These are phyloP conservation scores for Ramphastos sulfuratus DNA, from an alignment of 2,113 vertebrate genomes.

Conservation along the genomic window DNA sequence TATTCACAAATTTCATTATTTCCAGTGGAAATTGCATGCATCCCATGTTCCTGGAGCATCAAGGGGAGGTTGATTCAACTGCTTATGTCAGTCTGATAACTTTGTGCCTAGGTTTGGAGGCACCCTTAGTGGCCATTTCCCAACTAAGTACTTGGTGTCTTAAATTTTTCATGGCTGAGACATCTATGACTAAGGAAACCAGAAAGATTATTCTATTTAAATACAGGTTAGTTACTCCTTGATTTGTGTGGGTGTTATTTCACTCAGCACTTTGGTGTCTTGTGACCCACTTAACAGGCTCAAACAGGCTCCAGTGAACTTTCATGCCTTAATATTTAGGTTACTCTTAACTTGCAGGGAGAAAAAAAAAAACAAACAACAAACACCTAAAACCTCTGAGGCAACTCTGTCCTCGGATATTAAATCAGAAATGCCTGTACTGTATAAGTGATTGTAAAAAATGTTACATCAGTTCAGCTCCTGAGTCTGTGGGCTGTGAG, in stretches of 20 bases:
- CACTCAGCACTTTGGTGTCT: not conserved
- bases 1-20: not conserved
- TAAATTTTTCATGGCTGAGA: conserved; percentile 49
- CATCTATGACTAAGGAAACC: conserved; percentile 16
- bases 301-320: conserved; percentile 32
- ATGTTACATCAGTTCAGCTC: not conserved
- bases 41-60: not conserved
- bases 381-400: not conserved
- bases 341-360: not conserved
- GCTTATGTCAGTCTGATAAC: not conserved
- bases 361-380: not conserved
- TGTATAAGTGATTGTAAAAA: not conserved
- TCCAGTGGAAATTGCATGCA: not conserved
- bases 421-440: not conserved
- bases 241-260: conserved; percentile 57
- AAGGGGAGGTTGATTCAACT: not conserved
- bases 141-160: conserved; percentile 18
- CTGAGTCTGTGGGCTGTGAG: not conserved
- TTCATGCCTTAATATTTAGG: not conserved
- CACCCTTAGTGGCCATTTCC: not conserved
- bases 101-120: not conserved
- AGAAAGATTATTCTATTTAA: conserved; percentile 61
- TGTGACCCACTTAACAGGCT: conserved; percentile 62
- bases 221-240: conserved; percentile 51
- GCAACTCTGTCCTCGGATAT: not conserved